phyloP scores from a whole-genome alignment of 2,888 invertebrate species.

The Galerucella calmariensis region DNA sequence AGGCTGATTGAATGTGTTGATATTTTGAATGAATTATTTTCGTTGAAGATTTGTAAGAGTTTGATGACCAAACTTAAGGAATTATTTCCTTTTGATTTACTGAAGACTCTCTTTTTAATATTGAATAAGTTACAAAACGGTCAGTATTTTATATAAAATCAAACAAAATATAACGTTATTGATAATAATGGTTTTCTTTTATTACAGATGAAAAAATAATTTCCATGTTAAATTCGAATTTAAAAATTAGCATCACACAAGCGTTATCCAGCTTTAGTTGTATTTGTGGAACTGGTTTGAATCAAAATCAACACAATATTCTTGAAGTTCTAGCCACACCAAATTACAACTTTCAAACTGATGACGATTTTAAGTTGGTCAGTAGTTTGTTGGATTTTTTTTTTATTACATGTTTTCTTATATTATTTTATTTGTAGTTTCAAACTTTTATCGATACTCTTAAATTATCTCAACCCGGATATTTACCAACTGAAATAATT shows the following conservation, averaged over 20 bases:
- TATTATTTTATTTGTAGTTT: conserved; percentile 48
- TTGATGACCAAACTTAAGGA: conserved; percentile 44
- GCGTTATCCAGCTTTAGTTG: conserved; percentile 54
- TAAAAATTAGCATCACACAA: conserved; percentile 45
- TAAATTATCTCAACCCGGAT: conserved; percentile 49
- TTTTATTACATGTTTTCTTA: conserved; percentile 12
- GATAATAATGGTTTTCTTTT: background rate
- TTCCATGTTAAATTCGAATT: conserved; percentile 39
- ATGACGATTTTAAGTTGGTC: conserved; percentile 54
- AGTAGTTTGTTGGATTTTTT: conserved; percentile 9
- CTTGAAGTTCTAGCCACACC: conserved; percentile 49
- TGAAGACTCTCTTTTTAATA: conserved; percentile 44
- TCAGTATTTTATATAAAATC: conserved; percentile 31
- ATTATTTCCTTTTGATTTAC: conserved; percentile 45
- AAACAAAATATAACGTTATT: background rate
- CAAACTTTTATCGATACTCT: conserved; percentile 59
- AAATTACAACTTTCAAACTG: conserved; percentile 49
- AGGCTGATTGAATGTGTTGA: conserved; percentile 39
- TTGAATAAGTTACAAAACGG: conserved; percentile 45
- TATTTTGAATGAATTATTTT: conserved; percentile 46
- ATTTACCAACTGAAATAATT: conserved; percentile 51
- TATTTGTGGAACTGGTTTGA: conserved; percentile 45
- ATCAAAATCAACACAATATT: conserved; percentile 49
- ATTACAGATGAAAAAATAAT: conserved; percentile 37
- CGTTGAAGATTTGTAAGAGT: conserved; percentile 37